Base-by-base conservation (phyloP, 2,888 invertebrate species). In the Stomorhina lunata region DNA sequence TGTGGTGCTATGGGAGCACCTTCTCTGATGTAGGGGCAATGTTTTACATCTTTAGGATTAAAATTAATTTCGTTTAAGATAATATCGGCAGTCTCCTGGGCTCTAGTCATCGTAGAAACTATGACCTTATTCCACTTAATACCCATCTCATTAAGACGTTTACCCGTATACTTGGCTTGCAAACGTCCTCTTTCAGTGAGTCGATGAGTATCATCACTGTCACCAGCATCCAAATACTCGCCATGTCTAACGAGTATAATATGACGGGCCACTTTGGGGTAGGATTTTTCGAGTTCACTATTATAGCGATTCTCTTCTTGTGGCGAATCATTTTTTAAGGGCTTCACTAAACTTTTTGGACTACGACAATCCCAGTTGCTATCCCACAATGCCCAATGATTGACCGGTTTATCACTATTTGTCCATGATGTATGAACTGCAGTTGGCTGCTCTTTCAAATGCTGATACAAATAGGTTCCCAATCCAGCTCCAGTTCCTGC, bases 1-100 rank as follows among this genome's bases (percentile, higher is more conserved):
- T 99, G 98, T 0, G 99, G 98, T 0, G 96, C 96, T 85, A 98
- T 95, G 0, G 99, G 99, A 0, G 98, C 96, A 0, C 99, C 99
- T 91, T 99, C 99, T 77, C 96, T 94, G 20, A 99, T 91, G 85
- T 97, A 91, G 86, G 94, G 93, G 88, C 96, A 96, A 85, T 95
- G 92, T 73, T 93, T 92, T 0, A 95, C 92, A 72, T 93, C 92
- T 0, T 94, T 92, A 3, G 93, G 88, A 59, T 94, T 90, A 59
- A 91, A 91, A 20, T 93, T 93, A 55, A 99, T 92, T 86, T 93
- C 93, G 86, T 94, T 93, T 29, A 94, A 93, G 84, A 99, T 97
- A 34, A 98, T 94, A 10, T 93, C 92, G 0, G 97, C 96, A 0
- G 99, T 99, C 91, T 99, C 97, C 85, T 95, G 95, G 0, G 99